Percentiles rank a stretch among this genome's conserved stretches.
Conservation (phyloP, 2,888 invertebrate species). For the Drosophila kambysellisi region DNA sequence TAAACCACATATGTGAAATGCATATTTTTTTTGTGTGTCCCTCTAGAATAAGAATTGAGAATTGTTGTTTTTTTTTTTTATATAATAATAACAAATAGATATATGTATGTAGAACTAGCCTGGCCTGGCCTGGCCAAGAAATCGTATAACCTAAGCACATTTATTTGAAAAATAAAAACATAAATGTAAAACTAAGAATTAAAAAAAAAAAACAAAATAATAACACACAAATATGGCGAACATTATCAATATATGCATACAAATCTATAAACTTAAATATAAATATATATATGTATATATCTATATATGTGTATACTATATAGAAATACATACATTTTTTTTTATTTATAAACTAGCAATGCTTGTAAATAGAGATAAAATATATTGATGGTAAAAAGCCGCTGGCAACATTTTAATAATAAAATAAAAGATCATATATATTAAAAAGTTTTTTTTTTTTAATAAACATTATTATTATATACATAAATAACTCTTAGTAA, state of each 20-base stretch:
- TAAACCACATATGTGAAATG: constrained; percentile 34
- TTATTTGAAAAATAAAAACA: constrained; percentile 19
- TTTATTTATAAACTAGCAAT: constrained; percentile 70
- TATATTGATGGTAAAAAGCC: constrained; percentile 53
- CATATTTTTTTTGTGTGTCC: constrained; percentile 52
- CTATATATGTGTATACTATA: constrained; percentile 3
- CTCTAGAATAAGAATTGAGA: constrained; percentile 42
- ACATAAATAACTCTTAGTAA: constrained; percentile 39
- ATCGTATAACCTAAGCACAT: constrained; percentile 48
- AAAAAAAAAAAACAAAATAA: background rate
- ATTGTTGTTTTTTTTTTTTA: constrained; percentile 47
- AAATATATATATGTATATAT: constrained; percentile 11
- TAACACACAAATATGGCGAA: constrained; percentile 20
- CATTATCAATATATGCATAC: constrained; percentile 42
- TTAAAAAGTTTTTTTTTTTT: constrained; percentile 46
- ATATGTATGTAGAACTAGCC: constrained; percentile 37
- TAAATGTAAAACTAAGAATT: constrained; percentile 1
- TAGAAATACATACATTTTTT: constrained; percentile 33
- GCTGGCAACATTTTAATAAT: constrained; percentile 55
- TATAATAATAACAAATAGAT: constrained; percentile 45
- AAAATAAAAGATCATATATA: constrained; percentile 35
- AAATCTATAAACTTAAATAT: constrained; percentile 33
- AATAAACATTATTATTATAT: constrained; percentile 24
- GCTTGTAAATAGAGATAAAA: constrained; percentile 69
- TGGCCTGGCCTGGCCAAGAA: constrained; percentile 53